phyloP scores from a whole-genome alignment of 2,113 vertebrate genomes.

The Campylomormyrus numenius region DNA sequence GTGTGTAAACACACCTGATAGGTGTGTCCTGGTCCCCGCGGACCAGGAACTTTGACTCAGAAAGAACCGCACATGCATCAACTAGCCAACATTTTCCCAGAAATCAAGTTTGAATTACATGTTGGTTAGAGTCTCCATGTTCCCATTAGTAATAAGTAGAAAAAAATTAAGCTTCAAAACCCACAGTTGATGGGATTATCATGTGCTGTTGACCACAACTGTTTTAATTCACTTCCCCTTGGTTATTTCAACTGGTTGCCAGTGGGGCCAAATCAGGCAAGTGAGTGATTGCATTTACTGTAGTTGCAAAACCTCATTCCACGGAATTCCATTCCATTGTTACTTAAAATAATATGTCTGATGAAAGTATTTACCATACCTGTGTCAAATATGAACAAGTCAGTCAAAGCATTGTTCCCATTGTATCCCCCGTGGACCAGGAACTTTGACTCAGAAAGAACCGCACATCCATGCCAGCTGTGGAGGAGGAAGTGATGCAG shows the following conservation, averaged over 20 bases:
- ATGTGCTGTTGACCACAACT: not conserved
- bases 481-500: not conserved
- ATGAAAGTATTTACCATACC: conserved; percentile 37
- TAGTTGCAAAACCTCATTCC: not conserved
- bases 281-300: not conserved
- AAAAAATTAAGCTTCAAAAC: not conserved
- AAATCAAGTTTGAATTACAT: not conserved
- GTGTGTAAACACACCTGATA: too few species aligned
- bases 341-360: not conserved
- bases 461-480: conserved; percentile 60
- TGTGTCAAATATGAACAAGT: conserved; percentile 60
- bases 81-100: not conserved
- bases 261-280: not conserved
- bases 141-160: not conserved
- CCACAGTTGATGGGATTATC: not conserved
- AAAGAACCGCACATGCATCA: not conserved
- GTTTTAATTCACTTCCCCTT: not conserved
- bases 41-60: too few species aligned
- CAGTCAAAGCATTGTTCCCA: conserved; percentile 53
- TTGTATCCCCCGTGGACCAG: conserved; percentile 62
- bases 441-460: conserved; percentile 55
- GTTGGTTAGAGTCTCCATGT: not conserved
- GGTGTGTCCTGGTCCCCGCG: too few species aligned
- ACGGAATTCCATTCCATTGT: not conserved
- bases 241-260: not conserved